Conservation (phyloP, 2,113 vertebrate genomes). For the Nyctibius bracteatus region DNA sequence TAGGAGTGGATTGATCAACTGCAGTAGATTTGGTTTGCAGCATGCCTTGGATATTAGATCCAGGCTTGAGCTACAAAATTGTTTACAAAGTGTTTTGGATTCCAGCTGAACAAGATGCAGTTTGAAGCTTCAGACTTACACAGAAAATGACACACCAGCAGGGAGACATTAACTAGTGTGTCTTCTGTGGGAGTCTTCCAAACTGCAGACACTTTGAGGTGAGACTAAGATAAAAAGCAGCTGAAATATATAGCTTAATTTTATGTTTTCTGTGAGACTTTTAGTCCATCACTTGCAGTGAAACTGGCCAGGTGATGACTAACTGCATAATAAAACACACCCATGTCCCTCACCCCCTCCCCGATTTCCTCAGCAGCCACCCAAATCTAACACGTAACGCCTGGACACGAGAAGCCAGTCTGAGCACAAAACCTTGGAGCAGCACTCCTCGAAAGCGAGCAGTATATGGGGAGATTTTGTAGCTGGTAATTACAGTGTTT, state of each 20-base stretch:
- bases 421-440: not conserved
- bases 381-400: rapidly evolving
- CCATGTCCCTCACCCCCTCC: rapidly evolving
- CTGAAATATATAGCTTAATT: not conserved
- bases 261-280: not conserved
- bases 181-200: not conserved
- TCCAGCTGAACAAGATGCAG: not conserved
- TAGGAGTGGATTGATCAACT: not conserved
- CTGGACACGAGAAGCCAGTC: not conserved
- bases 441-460: not conserved
- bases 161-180: not conserved
- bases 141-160: not conserved
- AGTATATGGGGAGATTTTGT: not conserved
- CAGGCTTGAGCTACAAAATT: not conserved
- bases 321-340: not conserved
- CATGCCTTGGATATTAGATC: not conserved
- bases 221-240: not conserved
- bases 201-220: not conserved
- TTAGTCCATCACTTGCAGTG: not conserved
- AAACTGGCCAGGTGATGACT: not conserved
- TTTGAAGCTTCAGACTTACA: not conserved
- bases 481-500: not conserved
- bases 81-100: not conserved
- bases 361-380: not conserved
- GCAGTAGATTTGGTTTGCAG: not conserved